Evolutionary conservation across 37 sponge, comb jelly and placozoan species (phyloP), one percentile per base, ranked within the genome.

Genomic region (Sycon ciliatum): DNA sequence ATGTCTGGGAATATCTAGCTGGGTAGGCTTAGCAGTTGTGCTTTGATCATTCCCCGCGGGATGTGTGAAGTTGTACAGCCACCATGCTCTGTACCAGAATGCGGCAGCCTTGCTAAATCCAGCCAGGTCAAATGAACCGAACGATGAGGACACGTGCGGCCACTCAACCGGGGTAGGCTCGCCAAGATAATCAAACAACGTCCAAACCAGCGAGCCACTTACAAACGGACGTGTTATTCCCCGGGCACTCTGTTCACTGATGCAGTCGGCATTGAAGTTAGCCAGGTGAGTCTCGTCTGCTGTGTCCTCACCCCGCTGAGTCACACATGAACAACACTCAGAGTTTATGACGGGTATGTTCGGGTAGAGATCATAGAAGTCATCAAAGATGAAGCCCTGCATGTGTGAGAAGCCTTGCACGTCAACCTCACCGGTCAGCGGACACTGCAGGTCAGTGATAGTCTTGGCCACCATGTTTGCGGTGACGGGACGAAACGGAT

Each of bases 31-130:
- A 20, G 53, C 53, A 13, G 53, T 46, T 20, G 53, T 46, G n/a
- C n/a, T n/a, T n/a, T n/a, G n/a, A n/a, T n/a, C n/a, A n/a, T n/a
- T n/a, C n/a, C n/a, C n/a, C n/a, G n/a, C n/a, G 53, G 68, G 68
- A 6, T 70, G 29, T 38, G 46, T 75, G 2, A 68, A 56, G 74
- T 55, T 80, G 72, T 81, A 81, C 22, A 70, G 38, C 81, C 81
- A 80, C 81, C 81, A 80, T 6, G 75, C 35, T 27, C 81, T 53
- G 29, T 80, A 80, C 81, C 81, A 80, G 69, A 66, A 81, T 22
- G 82, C 82, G 11, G 76, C 68, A n/a, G 82, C 73, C 31, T 81
- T 81, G 1, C 76, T 71, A 69, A 81, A 81, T 23, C 82, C 82
- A 32, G 82, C 82, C 72, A 81, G 36, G 73, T 81, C 76, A 32